Evolutionary conservation across 2,888 invertebrate genomes (phyloP).

Genomic region (Coecobrya sp.): DNA sequence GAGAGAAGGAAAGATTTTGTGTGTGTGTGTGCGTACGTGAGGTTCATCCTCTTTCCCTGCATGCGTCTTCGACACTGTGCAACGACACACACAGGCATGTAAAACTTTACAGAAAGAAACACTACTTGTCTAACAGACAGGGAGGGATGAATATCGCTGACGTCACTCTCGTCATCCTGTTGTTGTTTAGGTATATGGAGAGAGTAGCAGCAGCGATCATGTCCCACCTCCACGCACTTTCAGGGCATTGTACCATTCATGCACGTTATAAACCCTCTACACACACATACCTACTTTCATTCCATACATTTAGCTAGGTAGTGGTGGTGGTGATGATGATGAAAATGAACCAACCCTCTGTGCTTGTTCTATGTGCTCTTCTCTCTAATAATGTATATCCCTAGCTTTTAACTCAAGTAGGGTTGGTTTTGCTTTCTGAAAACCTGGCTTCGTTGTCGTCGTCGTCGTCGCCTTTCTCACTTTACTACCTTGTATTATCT

Average conservation of each 20-base stretch:
- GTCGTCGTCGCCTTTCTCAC: neutral
- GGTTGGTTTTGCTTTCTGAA: conserved; percentile 56
- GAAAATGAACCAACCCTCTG: conserved; percentile 69
- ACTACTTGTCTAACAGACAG: neutral
- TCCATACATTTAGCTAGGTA: conserved; percentile 29
- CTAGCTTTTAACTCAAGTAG: conserved; percentile 21
- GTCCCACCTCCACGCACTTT: conserved; percentile 83
- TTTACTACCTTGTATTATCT: neutral
- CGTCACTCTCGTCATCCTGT: conserved; percentile 74
- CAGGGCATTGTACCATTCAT: conserved; percentile 80
- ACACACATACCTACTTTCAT: conserved; percentile 4
- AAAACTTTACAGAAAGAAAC: neutral
- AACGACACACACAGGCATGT: neutral
- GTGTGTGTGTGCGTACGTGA: conserved; percentile 75
- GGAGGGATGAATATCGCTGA: conserved; percentile 65
- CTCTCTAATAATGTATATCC: neutral
- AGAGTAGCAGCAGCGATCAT: conserved; percentile 47
- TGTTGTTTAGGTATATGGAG: conserved; percentile 43
- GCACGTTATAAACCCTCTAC: neutral
- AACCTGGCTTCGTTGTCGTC: conserved; percentile 26
- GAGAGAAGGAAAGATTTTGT: conserved; percentile 67
- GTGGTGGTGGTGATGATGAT: neutral
- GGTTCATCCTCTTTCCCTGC: conserved; percentile 38
- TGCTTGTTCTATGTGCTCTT: neutral
- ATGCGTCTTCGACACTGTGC: neutral